Evolutionary conservation across 2,113 vertebrate genomes (phyloP).

Genomic region (Propithecus coquereli): DNA sequence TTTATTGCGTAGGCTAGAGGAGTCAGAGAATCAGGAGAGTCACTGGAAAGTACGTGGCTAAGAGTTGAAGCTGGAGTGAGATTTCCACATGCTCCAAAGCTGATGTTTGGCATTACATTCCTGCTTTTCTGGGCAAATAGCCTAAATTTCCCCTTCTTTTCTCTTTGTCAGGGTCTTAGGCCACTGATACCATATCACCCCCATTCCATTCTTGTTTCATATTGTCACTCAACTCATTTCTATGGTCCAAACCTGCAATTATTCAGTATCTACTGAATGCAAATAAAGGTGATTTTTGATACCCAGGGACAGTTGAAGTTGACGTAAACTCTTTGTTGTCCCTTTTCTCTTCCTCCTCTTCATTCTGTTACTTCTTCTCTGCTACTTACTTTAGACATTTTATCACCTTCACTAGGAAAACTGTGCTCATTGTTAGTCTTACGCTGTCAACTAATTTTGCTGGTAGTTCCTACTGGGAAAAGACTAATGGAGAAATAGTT

Average conservation of each 20-base stretch:
- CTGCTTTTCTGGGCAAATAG: neutral
- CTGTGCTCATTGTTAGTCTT: neutral
- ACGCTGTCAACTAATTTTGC: neutral
- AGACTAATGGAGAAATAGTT: neutral
- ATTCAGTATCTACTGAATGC: neutral
- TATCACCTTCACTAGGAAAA: neutral
- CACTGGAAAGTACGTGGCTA: neutral
- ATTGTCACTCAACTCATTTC: neutral
- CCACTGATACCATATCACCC: neutral
- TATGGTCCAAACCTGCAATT: neutral
- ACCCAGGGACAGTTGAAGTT: neutral
- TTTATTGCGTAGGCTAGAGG: neutral
- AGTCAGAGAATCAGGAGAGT: neutral
- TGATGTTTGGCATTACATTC: neutral
- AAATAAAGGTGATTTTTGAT: neutral
- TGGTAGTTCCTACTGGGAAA: neutral
- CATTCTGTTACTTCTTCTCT: neutral
- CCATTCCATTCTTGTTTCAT: neutral
- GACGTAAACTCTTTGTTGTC: neutral
- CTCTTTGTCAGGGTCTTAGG: neutral
- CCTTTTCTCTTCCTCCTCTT: neutral
- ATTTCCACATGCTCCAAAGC: accelerated
- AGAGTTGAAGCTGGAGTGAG: neutral
- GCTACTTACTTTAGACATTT: neutral
- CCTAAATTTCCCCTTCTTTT: neutral